Percentiles rank a stretch among this genome's conserved stretches.
phyloP scores from a whole-genome alignment of 2,113 vertebrate genomes.

The Protomyctophum bolini region DNA sequence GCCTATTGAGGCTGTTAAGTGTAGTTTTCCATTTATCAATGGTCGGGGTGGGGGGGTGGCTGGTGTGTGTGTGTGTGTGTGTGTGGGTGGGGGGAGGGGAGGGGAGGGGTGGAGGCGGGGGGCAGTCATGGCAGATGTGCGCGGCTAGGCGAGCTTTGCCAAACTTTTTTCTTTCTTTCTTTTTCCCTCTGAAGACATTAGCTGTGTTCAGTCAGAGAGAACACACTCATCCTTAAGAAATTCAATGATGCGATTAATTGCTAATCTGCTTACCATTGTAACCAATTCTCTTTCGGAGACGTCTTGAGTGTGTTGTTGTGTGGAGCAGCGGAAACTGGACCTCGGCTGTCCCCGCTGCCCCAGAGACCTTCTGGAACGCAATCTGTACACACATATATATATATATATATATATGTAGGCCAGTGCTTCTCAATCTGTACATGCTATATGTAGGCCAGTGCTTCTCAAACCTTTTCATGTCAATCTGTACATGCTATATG shows the following conservation, averaged over 20 bases:
- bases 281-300: slow-evolving; percentile 34
- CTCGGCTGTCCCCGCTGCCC: no score
- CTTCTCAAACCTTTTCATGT: no score
- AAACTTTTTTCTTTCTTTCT: slow-evolving; percentile 25
- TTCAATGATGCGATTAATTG: slow-evolving; percentile 63
- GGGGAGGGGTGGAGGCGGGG: not conserved
- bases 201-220: slow-evolving; percentile 46
- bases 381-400: no score
- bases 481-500: no score
- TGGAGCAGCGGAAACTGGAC: no score
- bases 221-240: slow-evolving; percentile 54
- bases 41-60: slow-evolving; percentile 12
- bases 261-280: slow-evolving; percentile 66
- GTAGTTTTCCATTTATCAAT: slow-evolving; percentile 81
- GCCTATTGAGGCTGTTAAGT: slow-evolving; percentile 75
- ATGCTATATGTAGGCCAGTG: no score
- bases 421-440: no score
- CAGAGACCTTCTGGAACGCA: no score
- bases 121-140: slow-evolving; percentile 67
- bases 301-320: no score
- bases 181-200: slow-evolving; percentile 49
- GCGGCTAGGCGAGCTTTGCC: slow-evolving; percentile 28
- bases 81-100: no score
- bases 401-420: no score
- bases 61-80: no score